Conservation (phyloP, 2,113 vertebrate genomes). For the Sisor rabdophorus region DNA sequence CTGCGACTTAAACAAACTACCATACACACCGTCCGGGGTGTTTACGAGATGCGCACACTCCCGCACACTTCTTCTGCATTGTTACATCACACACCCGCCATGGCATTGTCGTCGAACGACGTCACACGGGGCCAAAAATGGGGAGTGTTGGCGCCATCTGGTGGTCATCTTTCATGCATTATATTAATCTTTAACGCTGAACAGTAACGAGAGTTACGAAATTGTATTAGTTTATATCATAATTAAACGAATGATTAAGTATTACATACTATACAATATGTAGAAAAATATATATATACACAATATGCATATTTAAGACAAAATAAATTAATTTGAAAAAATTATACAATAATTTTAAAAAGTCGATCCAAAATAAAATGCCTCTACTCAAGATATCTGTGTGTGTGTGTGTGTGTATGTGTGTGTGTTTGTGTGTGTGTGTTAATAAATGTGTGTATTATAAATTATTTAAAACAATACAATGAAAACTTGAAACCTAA, state of each 20-base stretch:
- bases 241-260: neutral
- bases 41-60: neutral
- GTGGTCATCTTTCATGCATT: neutral
- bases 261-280: neutral
- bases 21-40: no score
- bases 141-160: neutral
- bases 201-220: neutral
- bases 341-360: no score
- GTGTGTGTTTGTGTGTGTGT: no score
- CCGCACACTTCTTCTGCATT: slow-evolving; percentile 2
- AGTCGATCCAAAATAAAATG: neutral
- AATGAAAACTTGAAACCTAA: no score
- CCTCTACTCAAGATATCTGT: neutral
- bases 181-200: neutral
- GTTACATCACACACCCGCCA: slow-evolving; percentile 47
- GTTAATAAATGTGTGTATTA: no score
- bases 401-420: no score
- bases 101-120: slow-evolving; percentile 7
- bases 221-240: neutral
- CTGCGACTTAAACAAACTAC: neutral
- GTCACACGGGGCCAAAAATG: neutral
- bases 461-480: neutral
- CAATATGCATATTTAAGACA: no score
- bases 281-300: no score
- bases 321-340: no score